Percentiles rank a stretch among this genome's conserved stretches.
Conservation (phyloP, 2,888 invertebrate genomes). For the Thecophora atra region DNA sequence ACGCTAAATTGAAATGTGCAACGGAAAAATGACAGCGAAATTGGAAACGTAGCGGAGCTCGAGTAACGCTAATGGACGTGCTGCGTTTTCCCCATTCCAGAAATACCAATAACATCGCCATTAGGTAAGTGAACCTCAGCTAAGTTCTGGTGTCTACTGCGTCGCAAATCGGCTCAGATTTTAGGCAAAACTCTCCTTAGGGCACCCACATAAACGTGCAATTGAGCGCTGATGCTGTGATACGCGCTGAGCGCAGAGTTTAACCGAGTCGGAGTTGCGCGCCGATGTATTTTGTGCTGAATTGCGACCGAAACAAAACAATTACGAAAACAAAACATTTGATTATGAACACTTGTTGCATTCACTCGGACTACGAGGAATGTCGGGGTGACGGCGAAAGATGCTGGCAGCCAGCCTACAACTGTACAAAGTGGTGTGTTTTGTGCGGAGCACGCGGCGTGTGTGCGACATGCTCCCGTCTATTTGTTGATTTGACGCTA, state of each 20-base stretch:
- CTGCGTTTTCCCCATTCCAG: no score
- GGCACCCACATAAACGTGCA: not conserved
- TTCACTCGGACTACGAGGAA: not conserved
- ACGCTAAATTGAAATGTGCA: constrained; percentile 62
- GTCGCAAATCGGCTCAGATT: not conserved
- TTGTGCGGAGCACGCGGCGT: constrained; percentile 43
- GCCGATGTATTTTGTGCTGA: constrained; percentile 1
- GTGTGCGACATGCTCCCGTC: constrained; percentile 56
- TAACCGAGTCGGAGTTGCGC: not conserved
- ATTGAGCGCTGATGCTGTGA: not conserved
- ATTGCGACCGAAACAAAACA: constrained; percentile 28
- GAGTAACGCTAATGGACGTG: no score
- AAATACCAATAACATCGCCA: no score
- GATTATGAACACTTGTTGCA: constrained; percentile 19
- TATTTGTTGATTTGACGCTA: constrained; percentile 56
- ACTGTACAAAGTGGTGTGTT: not conserved
- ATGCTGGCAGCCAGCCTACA: not conserved
- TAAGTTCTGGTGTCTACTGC: not conserved
- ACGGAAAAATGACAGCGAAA: constrained; percentile 59
- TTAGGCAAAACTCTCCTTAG: not conserved
- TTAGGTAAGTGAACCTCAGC: no score
- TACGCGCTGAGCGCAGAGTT: not conserved
- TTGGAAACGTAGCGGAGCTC: constrained; percentile 42
- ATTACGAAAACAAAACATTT: constrained; percentile 16
- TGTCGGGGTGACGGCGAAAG: not conserved